A percentile compares a stretch with the other conserved stretches of the same genome.
Evolutionary conservation across 2,113 vertebrate genomes (phyloP).

Genomic region (Protobothrops flavoviridis): DNA sequence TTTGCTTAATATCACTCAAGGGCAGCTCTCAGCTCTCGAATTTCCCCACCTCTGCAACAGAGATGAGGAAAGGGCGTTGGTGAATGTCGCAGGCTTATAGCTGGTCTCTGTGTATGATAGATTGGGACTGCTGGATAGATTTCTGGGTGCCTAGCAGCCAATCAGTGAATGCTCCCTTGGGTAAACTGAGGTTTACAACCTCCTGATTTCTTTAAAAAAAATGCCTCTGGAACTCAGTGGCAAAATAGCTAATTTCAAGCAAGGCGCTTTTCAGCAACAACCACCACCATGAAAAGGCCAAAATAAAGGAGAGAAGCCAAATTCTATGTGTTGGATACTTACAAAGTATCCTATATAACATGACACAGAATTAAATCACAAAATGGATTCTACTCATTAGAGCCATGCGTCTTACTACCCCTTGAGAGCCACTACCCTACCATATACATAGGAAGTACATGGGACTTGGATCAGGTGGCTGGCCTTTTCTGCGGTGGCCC

Average conservation of each 20-base stretch:
- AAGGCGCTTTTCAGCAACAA: not conserved
- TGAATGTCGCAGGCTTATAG: not conserved
- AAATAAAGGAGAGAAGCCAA: not conserved
- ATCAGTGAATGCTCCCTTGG: not conserved
- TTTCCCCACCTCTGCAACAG: not conserved
- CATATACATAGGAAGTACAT: not conserved
- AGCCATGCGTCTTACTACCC: not conserved
- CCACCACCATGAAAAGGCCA: not conserved
- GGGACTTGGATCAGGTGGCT: not conserved
- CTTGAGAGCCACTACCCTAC: not conserved
- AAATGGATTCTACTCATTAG: not conserved
- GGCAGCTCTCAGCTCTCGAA: not conserved
- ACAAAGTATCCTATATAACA: not conserved
- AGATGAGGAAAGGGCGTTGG: not conserved
- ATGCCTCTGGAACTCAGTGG: not conserved
- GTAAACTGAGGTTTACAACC: not conserved
- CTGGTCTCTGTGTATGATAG: not conserved
- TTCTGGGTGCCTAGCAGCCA: not conserved
- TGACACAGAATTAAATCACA: not conserved
- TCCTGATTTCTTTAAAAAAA: not conserved
- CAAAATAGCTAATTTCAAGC: not conserved
- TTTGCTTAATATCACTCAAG: not conserved
- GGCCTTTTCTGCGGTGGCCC: not conserved
- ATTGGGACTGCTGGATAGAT: not conserved
- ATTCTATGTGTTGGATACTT: not conserved